Base-by-base conservation (phyloP, 1,140 invertebrate species). In the Drosophila navojoa region DNA sequence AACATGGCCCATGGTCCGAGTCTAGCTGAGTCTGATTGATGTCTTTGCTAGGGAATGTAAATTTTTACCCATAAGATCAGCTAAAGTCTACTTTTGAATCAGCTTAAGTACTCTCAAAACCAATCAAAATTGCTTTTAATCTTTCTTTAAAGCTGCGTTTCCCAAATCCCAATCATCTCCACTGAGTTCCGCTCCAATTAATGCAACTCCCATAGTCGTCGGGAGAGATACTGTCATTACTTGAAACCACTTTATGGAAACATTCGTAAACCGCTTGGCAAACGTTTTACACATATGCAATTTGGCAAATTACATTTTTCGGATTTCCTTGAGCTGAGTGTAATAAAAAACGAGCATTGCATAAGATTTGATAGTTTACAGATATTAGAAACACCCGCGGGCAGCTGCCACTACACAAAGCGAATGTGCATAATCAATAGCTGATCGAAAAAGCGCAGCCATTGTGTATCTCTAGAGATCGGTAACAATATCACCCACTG, bases 401-500 rank as follows among this genome's bases (percentile, higher is more conserved):
- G 10, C 35, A 38, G 35, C 35, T 38, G 11, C 35, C 3, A 38
- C 35, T 38, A 22, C 25, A 16, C 7, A 16, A 29, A 13, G 42
- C 40, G 4, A 45, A 25, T 50, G 49, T 50, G 38, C n/a, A 50
- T 61, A 38, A 47, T 9, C 25, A 16, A 19, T 10, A 47, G 27
- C 42, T 19, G 57, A 47, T 60, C 15, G 25, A 50, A 29, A 61
- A 50, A 38, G 45, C 59, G 11, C 29, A 15, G 59, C 59, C 22
- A 22, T 61, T 61, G 59, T 61, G 15, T 9, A 38, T 15, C 42
- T 13, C 32, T 6, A 6, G 5, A 22, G 15, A 49, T 38, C 45
- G 35, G 44, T n/a, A 38, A 61, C 45, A 61, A 69, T 53, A 40
- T 76, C 72, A 67, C 72, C 73, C 78, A 80, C 78, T 76, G 70